A percentile compares a stretch with the other conserved stretches of the same genome.
These are phyloP conservation scores for Eupithecia pulchellata DNA, from an alignment of 2,888 invertebrate genomes.

Conservation along the genomic window DNA sequence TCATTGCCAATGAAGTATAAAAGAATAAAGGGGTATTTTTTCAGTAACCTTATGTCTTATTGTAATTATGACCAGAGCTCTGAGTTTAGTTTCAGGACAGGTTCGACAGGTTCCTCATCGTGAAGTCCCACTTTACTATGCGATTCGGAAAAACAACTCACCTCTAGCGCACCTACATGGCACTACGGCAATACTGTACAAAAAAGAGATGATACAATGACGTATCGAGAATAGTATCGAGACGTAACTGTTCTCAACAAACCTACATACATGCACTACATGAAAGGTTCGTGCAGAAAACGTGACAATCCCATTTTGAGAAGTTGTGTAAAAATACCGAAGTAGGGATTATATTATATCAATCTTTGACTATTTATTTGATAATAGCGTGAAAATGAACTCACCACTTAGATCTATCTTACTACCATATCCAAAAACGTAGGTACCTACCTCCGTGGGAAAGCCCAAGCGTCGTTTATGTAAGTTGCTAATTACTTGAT, in stretches of 20 bases:
- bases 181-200: no score
- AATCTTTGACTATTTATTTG: no score
- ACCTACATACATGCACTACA: no score
- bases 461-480: conserved; percentile 54
- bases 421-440: conserved; percentile 29
- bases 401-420: neutral
- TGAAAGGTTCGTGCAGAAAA: no score
- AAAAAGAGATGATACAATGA: no score
- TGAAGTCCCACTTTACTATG: neutral
- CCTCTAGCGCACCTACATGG: neutral
- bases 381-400: neutral
- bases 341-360: no score
- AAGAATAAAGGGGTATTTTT: neutral
- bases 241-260: no score
- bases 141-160: neutral
- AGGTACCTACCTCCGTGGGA: conserved; percentile 19
- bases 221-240: no score
- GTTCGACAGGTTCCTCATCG: neutral
- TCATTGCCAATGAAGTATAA: neutral
- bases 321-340: no score
- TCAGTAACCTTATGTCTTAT: neutral
- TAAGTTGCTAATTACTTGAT: conserved; percentile 80
- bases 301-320: no score
- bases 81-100: neutral
- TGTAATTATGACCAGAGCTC: neutral